phyloP scores from a whole-genome alignment of 2,797 vertebrate species.

The Rhadinocentrus ornatus region DNA sequence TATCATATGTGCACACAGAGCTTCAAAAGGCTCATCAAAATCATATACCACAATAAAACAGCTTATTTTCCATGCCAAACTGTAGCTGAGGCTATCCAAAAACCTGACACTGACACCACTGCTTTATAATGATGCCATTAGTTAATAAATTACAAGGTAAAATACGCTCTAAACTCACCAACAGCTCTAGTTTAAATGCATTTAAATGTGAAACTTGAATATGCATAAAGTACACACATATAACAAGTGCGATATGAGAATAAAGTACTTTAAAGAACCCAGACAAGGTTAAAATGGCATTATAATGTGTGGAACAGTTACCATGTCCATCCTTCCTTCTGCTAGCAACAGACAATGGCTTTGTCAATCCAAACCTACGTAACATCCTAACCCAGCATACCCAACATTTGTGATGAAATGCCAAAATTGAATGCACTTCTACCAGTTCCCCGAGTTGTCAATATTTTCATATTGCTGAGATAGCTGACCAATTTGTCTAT shows the following conservation, averaged over 20 bases:
- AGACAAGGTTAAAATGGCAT: background rate
- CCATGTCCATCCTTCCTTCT: background rate
- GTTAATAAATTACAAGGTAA: background rate
- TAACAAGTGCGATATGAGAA: background rate
- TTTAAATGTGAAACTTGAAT: background rate
- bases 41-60: slow-evolving; percentile 8
- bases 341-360: background rate
- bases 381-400: background rate
- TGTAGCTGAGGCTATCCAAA: background rate
- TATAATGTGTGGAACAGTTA: background rate
- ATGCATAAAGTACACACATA: background rate
- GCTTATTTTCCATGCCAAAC: slow-evolving; percentile 18
- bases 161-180: background rate
- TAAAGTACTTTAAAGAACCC: background rate
- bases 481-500: background rate
- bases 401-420: background rate
- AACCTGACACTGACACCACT: background rate
- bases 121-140: background rate
- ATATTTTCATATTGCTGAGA: background rate
- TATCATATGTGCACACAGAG: slow-evolving; percentile 35
- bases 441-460: background rate
- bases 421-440: too few relatives aligned
- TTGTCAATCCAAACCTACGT: background rate
- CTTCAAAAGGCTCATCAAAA: slow-evolving; percentile 37
- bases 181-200: background rate